Evolutionary conservation across 2,113 vertebrate genomes (phyloP).

Genomic region (Nothocercus julius): DNA sequence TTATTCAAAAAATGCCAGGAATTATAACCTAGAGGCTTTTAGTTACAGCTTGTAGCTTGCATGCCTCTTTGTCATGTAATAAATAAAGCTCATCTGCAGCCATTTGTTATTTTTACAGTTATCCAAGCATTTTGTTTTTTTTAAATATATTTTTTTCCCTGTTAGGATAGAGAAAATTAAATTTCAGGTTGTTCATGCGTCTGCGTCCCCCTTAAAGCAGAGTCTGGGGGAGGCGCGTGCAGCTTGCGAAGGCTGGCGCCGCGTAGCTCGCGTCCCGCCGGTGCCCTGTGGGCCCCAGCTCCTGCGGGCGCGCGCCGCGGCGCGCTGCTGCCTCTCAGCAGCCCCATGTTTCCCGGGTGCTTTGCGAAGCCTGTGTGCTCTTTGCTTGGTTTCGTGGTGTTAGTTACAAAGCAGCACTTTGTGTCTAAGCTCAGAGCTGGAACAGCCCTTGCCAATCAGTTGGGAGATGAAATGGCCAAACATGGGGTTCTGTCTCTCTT

Average conservation of each 20-base stretch:
- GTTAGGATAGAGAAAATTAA: not conserved
- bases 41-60: not conserved
- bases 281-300: not conserved
- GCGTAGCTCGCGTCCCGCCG: not conserved
- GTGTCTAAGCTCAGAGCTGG: not conserved
- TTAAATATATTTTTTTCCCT: not conserved
- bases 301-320: rapidly evolving
- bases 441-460: too few relatives aligned
- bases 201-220: not conserved
- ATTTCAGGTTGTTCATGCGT: not conserved
- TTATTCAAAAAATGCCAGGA: constrained; percentile 21
- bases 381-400: not conserved
- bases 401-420: too few relatives aligned
- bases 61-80: not conserved
- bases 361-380: not conserved
- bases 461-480: not conserved
- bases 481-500: not conserved
- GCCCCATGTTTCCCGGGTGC: not conserved
- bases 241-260: too few relatives aligned
- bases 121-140: not conserved
- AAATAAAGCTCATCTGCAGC: not conserved
- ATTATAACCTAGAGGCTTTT: constrained; percentile 37
- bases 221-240: not conserved
- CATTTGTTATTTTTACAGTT: not conserved
- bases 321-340: not conserved